Conservation (phyloP, 2,888 invertebrate genomes). For the Cylindroiulus punctatus region DNA sequence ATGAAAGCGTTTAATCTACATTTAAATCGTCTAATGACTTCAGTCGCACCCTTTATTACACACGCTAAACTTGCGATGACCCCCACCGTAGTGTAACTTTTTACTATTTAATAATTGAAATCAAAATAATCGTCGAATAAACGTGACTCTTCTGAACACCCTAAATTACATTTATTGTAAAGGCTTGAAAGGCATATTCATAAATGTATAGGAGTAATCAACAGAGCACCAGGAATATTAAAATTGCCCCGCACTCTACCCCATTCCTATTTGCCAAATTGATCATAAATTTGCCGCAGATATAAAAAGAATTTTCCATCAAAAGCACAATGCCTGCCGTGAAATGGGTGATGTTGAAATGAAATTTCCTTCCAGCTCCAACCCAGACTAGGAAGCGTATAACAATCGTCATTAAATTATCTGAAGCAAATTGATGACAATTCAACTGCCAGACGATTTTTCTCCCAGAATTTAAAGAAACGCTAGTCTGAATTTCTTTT, state of each 20-base stretch:
- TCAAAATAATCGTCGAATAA: background rate
- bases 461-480: background rate
- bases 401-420: slow-evolving; percentile 32
- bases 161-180: background rate
- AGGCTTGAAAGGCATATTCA: slow-evolving; percentile 7
- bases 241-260: slow-evolving; percentile 7
- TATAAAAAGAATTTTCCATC: background rate
- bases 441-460: slow-evolving; percentile 21
- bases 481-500: background rate
- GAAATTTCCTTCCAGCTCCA: slow-evolving; percentile 3
- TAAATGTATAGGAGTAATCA: background rate
- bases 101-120: background rate
- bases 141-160: background rate
- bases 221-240: background rate
- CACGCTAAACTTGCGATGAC: background rate
- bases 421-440: slow-evolving; percentile 30
- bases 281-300: background rate
- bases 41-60: too few species aligned
- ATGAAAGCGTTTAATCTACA: too few species aligned
- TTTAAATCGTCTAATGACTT: too few species aligned
- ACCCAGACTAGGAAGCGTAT: background rate
- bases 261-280: slow-evolving; percentile 16
- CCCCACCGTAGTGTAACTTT: background rate
- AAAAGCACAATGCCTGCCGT: background rate
- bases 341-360: background rate